phyloP scores from a whole-genome alignment of 2,113 vertebrate genomes.

The Trematomus loennbergii region DNA sequence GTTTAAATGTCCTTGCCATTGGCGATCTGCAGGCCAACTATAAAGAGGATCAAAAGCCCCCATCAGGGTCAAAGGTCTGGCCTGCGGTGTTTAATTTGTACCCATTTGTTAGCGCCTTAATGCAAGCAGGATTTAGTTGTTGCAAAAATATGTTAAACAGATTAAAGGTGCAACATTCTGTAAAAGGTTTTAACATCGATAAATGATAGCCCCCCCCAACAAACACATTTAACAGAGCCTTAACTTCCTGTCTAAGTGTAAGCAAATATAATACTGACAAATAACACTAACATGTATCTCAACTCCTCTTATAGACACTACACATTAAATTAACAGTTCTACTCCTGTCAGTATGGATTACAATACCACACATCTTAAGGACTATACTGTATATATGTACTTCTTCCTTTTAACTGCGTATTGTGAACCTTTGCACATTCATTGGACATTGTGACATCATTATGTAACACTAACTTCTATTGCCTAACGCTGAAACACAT shows the following conservation, averaged over 20 bases:
- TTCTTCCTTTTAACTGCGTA: no score
- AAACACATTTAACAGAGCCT: background rate
- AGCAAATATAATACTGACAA: background rate
- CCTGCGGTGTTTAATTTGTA: background rate
- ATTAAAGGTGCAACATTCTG: background rate
- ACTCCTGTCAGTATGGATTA: no score
- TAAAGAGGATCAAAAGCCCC: background rate
- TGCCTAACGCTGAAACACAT: no score
- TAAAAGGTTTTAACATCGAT: background rate
- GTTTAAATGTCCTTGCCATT: conserved; percentile 8
- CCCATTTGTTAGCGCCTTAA: background rate
- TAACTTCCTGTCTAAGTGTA: background rate
- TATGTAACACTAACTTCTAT: no score
- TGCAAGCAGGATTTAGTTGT: background rate
- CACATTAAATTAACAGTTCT: no score
- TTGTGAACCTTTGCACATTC: no score
- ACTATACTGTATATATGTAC: no score
- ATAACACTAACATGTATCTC: background rate
- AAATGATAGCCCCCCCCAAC: background rate
- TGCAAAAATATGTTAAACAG: background rate
- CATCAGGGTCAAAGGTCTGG: background rate
- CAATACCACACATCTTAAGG: no score
- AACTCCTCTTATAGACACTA: no score
- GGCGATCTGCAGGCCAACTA: background rate
- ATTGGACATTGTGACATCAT: no score